Conservation (phyloP, 2,797 vertebrate genomes). For the Xenops minutus region DNA sequence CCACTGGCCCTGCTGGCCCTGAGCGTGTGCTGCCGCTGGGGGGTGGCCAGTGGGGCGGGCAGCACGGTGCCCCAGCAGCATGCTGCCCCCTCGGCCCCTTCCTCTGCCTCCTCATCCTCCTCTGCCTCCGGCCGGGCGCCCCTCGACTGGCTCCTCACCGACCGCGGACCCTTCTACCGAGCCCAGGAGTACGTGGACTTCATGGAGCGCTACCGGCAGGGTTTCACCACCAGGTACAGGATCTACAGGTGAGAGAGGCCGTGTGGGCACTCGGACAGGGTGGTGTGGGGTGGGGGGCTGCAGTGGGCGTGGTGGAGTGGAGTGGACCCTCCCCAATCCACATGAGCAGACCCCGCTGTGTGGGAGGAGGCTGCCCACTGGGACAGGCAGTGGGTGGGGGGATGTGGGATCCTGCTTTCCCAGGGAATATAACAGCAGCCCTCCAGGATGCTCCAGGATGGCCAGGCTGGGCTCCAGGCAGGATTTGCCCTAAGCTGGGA, state of each 20-base stretch:
- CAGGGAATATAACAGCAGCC: background rate
- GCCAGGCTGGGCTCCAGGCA: background rate
- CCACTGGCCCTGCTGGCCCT: constrained; percentile 82
- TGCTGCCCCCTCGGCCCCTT: constrained; percentile 69
- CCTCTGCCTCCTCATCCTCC: constrained; percentile 16
- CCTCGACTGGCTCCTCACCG: constrained; percentile 95
- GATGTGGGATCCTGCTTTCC: background rate
- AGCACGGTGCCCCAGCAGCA: constrained; percentile 78
- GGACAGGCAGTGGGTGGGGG: background rate
- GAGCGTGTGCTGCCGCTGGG: constrained; percentile 71
- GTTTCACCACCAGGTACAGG: constrained; percentile 97
- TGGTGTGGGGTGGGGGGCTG: too few species aligned
- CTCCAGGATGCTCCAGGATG: fast-evolving
- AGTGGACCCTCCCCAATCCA: background rate
- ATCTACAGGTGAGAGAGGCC: constrained; percentile 92
- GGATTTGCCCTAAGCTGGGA: background rate
- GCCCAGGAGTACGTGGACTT: constrained; percentile 94
- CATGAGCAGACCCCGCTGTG: fast-evolving
- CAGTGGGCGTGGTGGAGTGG: fast-evolving
- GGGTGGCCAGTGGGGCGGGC: background rate
- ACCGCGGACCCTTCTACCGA: constrained; percentile 94
- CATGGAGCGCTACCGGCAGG: constrained; percentile 92
- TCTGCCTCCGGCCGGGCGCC: constrained; percentile 76
- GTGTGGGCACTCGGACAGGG: fast-evolving
- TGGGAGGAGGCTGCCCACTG: fast-evolving